Evolutionary conservation across 2,113 vertebrate genomes (phyloP), one percentile per base, ranked within the genome.

Genomic region (Caretta caretta): DNA sequence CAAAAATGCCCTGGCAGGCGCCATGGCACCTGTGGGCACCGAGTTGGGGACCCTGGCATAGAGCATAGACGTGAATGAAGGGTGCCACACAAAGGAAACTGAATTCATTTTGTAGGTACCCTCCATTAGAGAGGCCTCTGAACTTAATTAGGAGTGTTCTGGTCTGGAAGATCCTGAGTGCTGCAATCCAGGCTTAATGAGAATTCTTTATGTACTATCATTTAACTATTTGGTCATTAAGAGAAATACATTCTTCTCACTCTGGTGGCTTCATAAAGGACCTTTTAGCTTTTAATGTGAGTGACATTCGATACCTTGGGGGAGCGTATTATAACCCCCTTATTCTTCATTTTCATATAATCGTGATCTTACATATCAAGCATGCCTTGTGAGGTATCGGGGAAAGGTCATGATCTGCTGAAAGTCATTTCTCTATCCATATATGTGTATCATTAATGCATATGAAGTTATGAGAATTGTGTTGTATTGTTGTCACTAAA

Each of bases 211-310:
- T 46, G 75, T 10, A 46, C 4, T 83, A 49, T n/a, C 96, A 92
- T 95, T 96, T 96, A 93, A 16, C 38, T 91, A 35, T 62, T 83
- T 75, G 49, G 88, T 94, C 53, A 65, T 10, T 94, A 93, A 56
- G 86, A 82, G 82, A 25, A 42, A 46, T 11, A 48, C 46, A 48
- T 56, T 57, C 54, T 79, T 90, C 85, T 94, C 49, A 84, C 92
- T n/a, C 8, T 16, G 16, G 53, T 80, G 62, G 29, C 57, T 91
- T 91, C 19, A 48, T 83, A 69, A 96, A 96, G 87, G 49, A n/a
- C 49, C 29, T 92, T 95, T 96, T 90, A 90, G 80, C 92, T 94
- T 96, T 95, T 90, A 97, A 56, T 4, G 29, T 48, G 48, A 7
- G 48, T 48, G 48, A 48, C 48, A 48, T 48, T 48, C 48, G 6